Conservation (phyloP, 92 coral and sea anemone species). For the Epizoanthus ramosus region DNA sequence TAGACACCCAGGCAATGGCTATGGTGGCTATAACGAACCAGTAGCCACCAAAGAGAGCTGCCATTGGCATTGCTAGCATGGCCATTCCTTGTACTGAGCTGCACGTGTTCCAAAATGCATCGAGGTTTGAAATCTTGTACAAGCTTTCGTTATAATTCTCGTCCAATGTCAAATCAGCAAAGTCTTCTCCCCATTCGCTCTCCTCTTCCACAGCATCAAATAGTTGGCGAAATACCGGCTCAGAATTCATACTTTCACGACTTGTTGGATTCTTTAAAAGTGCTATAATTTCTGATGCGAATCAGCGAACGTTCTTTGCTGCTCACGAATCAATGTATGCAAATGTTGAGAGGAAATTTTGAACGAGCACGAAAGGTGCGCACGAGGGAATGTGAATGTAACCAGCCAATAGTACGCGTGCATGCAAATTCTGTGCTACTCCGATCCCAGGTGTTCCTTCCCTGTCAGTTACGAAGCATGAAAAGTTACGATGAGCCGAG, state of each 20-base stretch:
- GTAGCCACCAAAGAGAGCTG: slow-evolving; percentile 65
- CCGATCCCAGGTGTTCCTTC: too few relatives aligned
- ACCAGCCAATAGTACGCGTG: too few relatives aligned
- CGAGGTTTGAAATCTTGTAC: slow-evolving; percentile 73
- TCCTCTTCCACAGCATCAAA: background rate
- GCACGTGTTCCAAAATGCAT: slow-evolving; percentile 84
- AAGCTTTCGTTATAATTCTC: slow-evolving; percentile 32
- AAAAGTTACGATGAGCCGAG: too few relatives aligned
- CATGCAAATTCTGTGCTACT: too few relatives aligned
- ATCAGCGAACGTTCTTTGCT: background rate
- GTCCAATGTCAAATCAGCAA: slow-evolving; percentile 10
- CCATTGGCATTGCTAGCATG: slow-evolving; percentile 66
- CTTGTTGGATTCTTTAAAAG: background rate
- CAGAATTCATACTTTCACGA: slow-evolving; percentile 29
- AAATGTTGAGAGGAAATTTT: background rate
- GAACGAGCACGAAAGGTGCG: background rate
- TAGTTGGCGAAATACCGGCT: background rate
- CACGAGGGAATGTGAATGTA: background rate
- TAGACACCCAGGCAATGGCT: slow-evolving; percentile 59
- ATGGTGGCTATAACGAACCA: slow-evolving; percentile 66
- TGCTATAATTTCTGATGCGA: background rate
- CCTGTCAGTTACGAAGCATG: too few relatives aligned
- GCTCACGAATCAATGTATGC: background rate
- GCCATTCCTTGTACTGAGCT: slow-evolving; percentile 76
- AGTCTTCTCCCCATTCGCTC: slow-evolving; percentile 6